Percentiles rank a stretch among this genome's conserved stretches.
phyloP scores from a whole-genome alignment of 1,140 invertebrate species.

The Drosophila sp. region DNA sequence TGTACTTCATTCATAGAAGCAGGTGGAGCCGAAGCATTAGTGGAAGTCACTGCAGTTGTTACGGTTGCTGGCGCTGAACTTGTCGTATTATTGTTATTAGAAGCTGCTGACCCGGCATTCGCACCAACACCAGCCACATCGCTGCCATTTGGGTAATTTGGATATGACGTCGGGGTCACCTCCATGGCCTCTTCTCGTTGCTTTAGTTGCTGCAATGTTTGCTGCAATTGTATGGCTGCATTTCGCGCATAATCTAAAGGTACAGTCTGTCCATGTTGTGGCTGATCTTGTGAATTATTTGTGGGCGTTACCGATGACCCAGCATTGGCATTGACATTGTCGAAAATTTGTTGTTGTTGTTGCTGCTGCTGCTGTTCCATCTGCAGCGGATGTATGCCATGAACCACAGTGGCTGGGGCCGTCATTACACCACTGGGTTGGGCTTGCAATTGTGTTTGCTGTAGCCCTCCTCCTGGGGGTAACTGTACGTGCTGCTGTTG shows the following conservation, averaged over 20 bases:
- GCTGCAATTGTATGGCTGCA: slow-evolving; percentile 73
- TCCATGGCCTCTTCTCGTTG: slow-evolving; percentile 71
- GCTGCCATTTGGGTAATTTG: slow-evolving; percentile 70
- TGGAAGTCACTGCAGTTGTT: slow-evolving; percentile 17
- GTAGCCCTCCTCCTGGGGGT: not conserved
- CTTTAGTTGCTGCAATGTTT: slow-evolving; percentile 74
- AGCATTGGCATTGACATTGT: slow-evolving; percentile 71
- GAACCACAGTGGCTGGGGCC: slow-evolving; percentile 75
- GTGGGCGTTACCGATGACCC: slow-evolving; percentile 41
- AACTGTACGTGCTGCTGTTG: slow-evolving; percentile 20
- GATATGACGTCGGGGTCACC: slow-evolving; percentile 33
- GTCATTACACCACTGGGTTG: slow-evolving; percentile 74
- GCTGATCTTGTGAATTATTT: slow-evolving; percentile 31
- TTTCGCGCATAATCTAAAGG: slow-evolving; percentile 74
- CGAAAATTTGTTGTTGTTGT: slow-evolving; percentile 60
- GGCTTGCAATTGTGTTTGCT: slow-evolving; percentile 42
- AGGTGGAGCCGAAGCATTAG: slow-evolving; percentile 7
- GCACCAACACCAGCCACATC: slow-evolving; percentile 39
- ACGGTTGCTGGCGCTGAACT: slow-evolving; percentile 20
- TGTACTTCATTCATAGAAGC: slow-evolving; percentile 45
- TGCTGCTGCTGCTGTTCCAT: slow-evolving; percentile 63
- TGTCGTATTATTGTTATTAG: slow-evolving; percentile 39
- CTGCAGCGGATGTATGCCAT: slow-evolving; percentile 75
- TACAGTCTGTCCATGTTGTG: slow-evolving; percentile 56
- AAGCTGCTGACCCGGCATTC: slow-evolving; percentile 23